Conservation (phyloP, 2,888 invertebrate species). For the Xestia ashworthii region DNA sequence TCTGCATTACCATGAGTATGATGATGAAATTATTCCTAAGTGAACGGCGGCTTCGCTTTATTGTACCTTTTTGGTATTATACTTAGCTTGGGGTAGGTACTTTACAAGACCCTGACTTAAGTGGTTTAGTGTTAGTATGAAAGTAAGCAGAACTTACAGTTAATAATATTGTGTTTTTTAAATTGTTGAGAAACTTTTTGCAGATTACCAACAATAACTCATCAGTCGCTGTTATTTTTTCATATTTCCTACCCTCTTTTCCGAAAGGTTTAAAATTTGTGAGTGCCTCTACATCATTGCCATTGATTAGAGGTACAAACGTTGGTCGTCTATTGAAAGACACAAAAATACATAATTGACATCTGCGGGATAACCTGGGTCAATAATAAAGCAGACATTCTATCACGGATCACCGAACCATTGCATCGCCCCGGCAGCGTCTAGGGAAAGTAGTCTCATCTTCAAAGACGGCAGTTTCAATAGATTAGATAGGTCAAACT, state of each 20-base stretch:
- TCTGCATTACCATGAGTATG: conserved; percentile 60
- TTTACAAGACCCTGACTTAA: conserved; percentile 27
- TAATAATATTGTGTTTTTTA: background rate
- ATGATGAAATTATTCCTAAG: conserved; percentile 65
- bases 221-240: background rate
- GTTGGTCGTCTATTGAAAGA: background rate
- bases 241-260: background rate
- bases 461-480: background rate
- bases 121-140: conserved; percentile 30
- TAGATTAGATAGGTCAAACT: too few relatives aligned
- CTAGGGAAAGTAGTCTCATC: background rate
- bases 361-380: background rate
- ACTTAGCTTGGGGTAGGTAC: conserved; percentile 36
- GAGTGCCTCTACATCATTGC: background rate
- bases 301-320: background rate
- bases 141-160: conserved; percentile 10
- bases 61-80: conserved; percentile 36
- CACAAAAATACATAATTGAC: background rate
- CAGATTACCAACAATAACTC: background rate
- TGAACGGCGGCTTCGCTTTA: conserved; percentile 51
- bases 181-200: background rate
- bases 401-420: background rate
- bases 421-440: background rate
- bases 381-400: background rate
- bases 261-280: background rate